These are phyloP conservation scores for Leptopilina clavipes DNA, from an alignment of 1,140 invertebrate genomes.

Conservation along the genomic window DNA sequence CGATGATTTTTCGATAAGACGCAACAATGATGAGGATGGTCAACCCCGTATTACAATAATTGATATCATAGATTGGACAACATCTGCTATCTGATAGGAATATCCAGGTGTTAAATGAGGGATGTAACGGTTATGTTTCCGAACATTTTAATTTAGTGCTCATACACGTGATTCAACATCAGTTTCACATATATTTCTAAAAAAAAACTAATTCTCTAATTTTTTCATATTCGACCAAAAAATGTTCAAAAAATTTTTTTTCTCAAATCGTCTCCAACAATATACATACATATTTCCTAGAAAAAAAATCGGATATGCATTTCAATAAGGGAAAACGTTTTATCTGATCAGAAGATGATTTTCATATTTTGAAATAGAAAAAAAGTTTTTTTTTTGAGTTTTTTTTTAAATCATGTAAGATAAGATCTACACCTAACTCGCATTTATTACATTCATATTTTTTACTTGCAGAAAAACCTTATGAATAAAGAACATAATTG, in stretches of 20 bases:
- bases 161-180: background rate
- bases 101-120: slow-evolving; percentile 29
- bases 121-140: background rate
- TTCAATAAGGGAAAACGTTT: background rate
- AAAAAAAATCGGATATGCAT: background rate
- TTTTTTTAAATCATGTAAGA: background rate
- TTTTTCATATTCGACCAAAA: background rate
- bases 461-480: background rate
- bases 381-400: background rate
- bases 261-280: background rate
- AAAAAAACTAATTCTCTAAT: no score
- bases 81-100: slow-evolving; percentile 15
- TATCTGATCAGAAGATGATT: background rate
- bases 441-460: background rate
- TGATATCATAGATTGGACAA: slow-evolving; percentile 27
- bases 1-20: background rate
- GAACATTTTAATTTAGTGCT: background rate
- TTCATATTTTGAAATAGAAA: background rate
- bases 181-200: background rate
- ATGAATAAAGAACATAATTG: no score
- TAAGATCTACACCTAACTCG: background rate
- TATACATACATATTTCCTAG: no score
- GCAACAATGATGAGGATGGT: slow-evolving; percentile 5
- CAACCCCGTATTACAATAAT: slow-evolving; percentile 12
- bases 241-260: background rate